Base-by-base conservation (phyloP, 2,113 vertebrate genomes). In the Natator depressus region DNA sequence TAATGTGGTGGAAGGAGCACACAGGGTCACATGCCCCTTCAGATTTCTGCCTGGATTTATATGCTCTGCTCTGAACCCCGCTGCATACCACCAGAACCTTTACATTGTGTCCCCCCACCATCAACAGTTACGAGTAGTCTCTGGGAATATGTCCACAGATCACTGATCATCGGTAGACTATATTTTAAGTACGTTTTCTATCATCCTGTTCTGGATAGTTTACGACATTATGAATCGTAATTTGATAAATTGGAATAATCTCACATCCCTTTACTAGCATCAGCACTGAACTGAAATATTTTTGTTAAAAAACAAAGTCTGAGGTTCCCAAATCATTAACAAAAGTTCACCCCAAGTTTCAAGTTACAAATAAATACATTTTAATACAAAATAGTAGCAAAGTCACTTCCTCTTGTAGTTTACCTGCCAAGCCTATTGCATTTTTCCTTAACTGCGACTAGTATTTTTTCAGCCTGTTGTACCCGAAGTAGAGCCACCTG, bases 361-460 rank as follows among this genome's bases (percentile, higher is more conserved):
- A 78, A 27, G 42, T 78, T 47, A 78, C 93, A 88, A 97, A 96
- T 96, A 97, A 97, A 96, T 95, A 96, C 51, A 84, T n/a, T 78
- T 94, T 91, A 84, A 83, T 92, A 93, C 3, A 93, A 96, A 92
- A 87, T 38, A 80, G 42, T 50, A 50, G 42, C 1, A 72, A 72
- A n/a, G 72, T 91, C 42, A 12, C 0, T 6, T 12, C 1, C 1
- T 55, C 24, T 42, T 82, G 51, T 7, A 55, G 47, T 82, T 90
- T 59, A 78, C 82, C 84, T 95, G 85, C 42, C 90, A 88, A 92
- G 54, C 35, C 25, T 94, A 82, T 14, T 42, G 50, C 9, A 22
- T 12, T 51, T 90, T 51, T 25, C 93, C 87, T 85, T 49, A 85
- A 75, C 51, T 59, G 38, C 16, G 62, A 42, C 27, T 79, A 46